Percentiles rank a stretch among this genome's conserved stretches.
These are phyloP conservation scores for Lasiurus borealis DNA, from an alignment of 2,113 vertebrate genomes.

Conservation along the genomic window DNA sequence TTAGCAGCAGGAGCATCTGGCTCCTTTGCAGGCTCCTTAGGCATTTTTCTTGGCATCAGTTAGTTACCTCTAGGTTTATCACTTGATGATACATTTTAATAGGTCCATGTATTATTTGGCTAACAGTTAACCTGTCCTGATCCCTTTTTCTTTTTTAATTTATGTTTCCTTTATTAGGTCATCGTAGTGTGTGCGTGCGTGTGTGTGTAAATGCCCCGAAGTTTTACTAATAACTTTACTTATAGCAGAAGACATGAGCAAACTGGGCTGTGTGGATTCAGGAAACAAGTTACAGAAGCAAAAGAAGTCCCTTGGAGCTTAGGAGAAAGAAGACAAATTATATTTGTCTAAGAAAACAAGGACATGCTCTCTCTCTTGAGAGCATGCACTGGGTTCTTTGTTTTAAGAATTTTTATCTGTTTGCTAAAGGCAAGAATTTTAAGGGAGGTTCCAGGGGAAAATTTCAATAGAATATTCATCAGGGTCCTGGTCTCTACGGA, in stretches of 20 bases:
- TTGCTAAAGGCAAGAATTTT: background rate
- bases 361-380: background rate
- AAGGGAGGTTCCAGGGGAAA: background rate
- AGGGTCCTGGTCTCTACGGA: background rate
- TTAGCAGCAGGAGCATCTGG: constrained; percentile 85
- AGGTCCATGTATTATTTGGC: constrained; percentile 54
- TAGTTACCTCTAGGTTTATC: constrained; percentile 74
- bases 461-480: background rate
- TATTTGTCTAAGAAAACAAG: background rate
- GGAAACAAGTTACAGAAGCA: background rate
- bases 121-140: constrained; percentile 55
- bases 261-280: background rate
- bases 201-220: background rate
- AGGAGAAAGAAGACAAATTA: background rate
- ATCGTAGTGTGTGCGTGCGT: background rate
- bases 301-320: background rate
- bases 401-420: background rate
- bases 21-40: constrained; percentile 79
- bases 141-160: constrained; percentile 6
- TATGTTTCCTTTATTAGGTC: background rate
- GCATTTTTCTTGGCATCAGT: constrained; percentile 75
- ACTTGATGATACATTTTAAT: constrained; percentile 73
- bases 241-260: background rate
- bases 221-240: background rate
- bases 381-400: background rate